phyloP scores from a whole-genome alignment of 1,140 invertebrate genomes.

The Proales similis region DNA sequence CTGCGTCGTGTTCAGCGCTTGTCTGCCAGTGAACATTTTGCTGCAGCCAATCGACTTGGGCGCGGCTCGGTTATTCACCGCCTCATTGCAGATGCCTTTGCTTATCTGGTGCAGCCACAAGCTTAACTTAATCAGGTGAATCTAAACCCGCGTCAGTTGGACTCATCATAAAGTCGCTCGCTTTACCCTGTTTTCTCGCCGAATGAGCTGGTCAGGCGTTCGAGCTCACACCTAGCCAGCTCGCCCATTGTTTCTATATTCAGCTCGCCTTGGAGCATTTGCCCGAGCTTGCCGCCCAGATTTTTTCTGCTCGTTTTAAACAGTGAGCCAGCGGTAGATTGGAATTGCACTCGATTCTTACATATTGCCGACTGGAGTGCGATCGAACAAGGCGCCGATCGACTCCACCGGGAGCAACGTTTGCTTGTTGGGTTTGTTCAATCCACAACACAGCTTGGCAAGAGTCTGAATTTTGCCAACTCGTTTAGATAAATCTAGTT shows the following conservation, averaged over 20 bases:
- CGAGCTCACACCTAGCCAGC: slow-evolving; percentile 62
- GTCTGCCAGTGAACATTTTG: slow-evolving; percentile 79
- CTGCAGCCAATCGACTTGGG: slow-evolving; percentile 89
- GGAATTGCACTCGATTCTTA: slow-evolving; percentile 40
- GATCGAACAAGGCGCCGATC: slow-evolving; percentile 61
- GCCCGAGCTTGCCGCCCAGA: slow-evolving; percentile 39
- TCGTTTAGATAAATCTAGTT: background rate
- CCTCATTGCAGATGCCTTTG: slow-evolving; percentile 75
- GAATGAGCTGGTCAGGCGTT: slow-evolving; percentile 64
- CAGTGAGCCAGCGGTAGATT: background rate
- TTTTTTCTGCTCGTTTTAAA: slow-evolving; percentile 39
- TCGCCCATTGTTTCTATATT: slow-evolving; percentile 59
- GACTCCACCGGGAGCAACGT: slow-evolving; percentile 69
- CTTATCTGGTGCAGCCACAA: slow-evolving; percentile 76
- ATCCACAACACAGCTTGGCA: slow-evolving; percentile 81
- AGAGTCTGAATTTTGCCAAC: slow-evolving; percentile 58
- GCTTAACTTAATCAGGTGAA: slow-evolving; percentile 1
- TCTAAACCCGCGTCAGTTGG: background rate
- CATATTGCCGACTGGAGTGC: slow-evolving; percentile 58
- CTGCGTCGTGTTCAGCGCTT: slow-evolving; percentile 63
- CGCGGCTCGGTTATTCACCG: slow-evolving; percentile 70
- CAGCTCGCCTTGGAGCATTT: slow-evolving; percentile 11
- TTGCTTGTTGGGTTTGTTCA: slow-evolving; percentile 88
- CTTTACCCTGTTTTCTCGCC: slow-evolving; percentile 55
- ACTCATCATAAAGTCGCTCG: background rate